phyloP scores from a whole-genome alignment of 2,113 vertebrate species.

The Nycticryphes semicollaris region DNA sequence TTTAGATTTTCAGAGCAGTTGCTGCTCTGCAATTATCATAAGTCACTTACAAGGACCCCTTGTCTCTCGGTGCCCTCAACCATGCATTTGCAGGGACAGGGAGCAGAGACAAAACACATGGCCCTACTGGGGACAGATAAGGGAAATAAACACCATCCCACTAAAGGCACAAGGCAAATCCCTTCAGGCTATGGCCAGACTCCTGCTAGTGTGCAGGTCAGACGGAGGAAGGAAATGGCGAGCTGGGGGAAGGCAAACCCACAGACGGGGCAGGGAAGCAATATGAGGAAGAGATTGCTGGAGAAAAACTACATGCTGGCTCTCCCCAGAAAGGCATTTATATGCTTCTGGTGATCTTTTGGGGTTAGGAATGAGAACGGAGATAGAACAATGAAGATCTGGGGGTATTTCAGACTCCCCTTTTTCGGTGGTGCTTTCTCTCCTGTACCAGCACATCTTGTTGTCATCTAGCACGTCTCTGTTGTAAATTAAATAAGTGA shows the following conservation, averaged over 20 bases:
- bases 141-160: background rate
- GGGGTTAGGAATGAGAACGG: background rate
- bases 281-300: background rate
- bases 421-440: background rate
- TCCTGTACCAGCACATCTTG: background rate
- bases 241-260: background rate
- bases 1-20: conserved; percentile 68
- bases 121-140: background rate
- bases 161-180: background rate
- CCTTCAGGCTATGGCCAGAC: background rate
- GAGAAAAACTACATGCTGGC: background rate
- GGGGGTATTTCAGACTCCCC: background rate
- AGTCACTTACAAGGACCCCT: conserved; percentile 49
- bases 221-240: background rate
- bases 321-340: background rate
- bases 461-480: background rate
- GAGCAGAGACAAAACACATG: conserved; percentile 1
- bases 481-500: conserved; percentile 35
- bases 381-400: background rate
- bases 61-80: background rate
- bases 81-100: background rate
- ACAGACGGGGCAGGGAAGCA: background rate
- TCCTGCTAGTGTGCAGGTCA: background rate
- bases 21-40: conserved; percentile 70
- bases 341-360: background rate